These are phyloP conservation scores for Gryon sp. DNA, from an alignment of 1,140 invertebrate species.

Conservation along the genomic window DNA sequence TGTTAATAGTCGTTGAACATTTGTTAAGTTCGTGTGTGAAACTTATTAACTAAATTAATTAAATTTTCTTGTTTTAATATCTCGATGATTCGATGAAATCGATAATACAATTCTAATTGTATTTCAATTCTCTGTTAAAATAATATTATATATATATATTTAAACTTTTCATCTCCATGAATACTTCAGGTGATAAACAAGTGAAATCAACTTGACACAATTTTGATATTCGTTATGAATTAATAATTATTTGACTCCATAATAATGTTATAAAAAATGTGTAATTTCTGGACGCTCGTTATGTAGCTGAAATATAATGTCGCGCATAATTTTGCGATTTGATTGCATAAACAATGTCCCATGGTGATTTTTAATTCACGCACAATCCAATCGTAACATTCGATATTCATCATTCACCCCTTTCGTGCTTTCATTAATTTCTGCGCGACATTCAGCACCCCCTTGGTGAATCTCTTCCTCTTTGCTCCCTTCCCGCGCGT, in stretches of 20 bases:
- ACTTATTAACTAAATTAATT: conserved; percentile 37
- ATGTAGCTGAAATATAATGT: too few species aligned
- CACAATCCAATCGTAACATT: conserved; percentile 50
- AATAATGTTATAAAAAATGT: conserved; percentile 7
- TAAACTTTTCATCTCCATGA: too few species aligned
- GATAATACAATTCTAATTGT: too few species aligned
- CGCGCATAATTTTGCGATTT: conserved; percentile 40
- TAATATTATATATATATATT: too few species aligned
- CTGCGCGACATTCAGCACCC: conserved; percentile 28
- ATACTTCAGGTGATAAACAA: too few species aligned
- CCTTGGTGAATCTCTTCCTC: conserved; percentile 19
- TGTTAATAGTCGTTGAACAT: conserved; percentile 30
- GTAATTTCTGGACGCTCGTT: too few species aligned
- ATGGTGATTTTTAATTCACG: conserved; percentile 38
- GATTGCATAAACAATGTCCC: conserved; percentile 36
- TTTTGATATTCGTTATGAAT: conserved; percentile 7
- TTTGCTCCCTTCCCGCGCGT: too few species aligned
- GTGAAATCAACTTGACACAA: too few species aligned
- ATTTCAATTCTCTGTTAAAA: too few species aligned
- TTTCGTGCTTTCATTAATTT: conserved; percentile 49
- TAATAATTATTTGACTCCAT: neutral
- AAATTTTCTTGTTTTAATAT: conserved; percentile 5
- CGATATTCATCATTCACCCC: conserved; percentile 58
- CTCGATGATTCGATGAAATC: neutral
- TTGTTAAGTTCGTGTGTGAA: conserved; percentile 18